These are phyloP conservation scores for Netelia inedita DNA, from an alignment of 2,888 invertebrate genomes.

Conservation along the genomic window DNA sequence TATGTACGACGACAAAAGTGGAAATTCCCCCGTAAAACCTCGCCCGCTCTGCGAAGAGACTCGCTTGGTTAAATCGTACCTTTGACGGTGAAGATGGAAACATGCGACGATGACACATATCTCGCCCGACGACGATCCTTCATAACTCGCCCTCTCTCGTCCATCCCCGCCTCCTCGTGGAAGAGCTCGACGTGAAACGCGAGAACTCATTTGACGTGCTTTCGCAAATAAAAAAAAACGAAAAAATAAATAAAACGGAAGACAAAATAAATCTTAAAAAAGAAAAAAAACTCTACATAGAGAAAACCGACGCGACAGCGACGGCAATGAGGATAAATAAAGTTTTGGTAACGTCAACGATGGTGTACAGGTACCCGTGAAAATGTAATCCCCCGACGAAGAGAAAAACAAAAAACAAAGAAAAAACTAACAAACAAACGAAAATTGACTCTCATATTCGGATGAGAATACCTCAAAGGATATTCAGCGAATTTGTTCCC, in stretches of 20 bases:
- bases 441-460: background rate
- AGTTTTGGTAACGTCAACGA: background rate
- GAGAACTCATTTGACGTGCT: conserved; percentile 35
- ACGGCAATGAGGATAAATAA: conserved; percentile 15
- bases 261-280: background rate
- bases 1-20: too few species aligned
- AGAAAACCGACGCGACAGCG: too few species aligned
- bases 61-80: conserved; percentile 1
- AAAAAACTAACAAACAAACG: background rate
- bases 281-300: too few species aligned
- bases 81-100: conserved; percentile 24
- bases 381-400: conserved; percentile 1
- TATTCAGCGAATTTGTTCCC: background rate
- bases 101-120: background rate
- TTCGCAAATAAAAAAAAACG: conserved; percentile 14
- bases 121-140: background rate
- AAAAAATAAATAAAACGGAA: conserved; percentile 2
- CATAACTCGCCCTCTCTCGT: conserved; percentile 12
- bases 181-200: conserved; percentile 16
- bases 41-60: background rate
- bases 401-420: conserved; percentile 1
- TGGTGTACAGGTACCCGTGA: background rate
- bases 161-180: conserved; percentile 2
- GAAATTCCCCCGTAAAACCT: background rate
- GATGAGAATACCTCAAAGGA: conserved; percentile 28